Conservation (phyloP, 2,888 invertebrate genomes). For the Silvanus unidentatus region DNA sequence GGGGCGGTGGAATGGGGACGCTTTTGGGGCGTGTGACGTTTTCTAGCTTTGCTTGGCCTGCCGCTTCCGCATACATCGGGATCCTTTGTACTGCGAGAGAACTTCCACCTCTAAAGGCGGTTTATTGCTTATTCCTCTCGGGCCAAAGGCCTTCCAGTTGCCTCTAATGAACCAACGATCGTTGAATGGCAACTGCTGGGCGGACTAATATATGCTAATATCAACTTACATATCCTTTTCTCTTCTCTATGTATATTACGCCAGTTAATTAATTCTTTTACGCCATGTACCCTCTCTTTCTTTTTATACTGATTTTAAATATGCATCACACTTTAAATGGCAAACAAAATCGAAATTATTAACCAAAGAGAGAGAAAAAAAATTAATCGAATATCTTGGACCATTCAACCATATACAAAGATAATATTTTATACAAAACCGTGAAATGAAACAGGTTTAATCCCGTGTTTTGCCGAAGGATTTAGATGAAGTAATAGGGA, state of each 20-base stretch:
- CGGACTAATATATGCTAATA: slow-evolving; percentile 30
- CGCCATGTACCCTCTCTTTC: too few species aligned
- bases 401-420: too few species aligned
- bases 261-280: too few species aligned
- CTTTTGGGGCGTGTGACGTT: slow-evolving; percentile 14
- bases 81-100: slow-evolving; percentile 17
- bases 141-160: slow-evolving; percentile 21
- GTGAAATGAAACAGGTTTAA: slow-evolving; percentile 18
- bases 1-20: slow-evolving; percentile 9
- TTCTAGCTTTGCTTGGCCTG: slow-evolving; percentile 8
- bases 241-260: too few species aligned
- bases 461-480: slow-evolving; percentile 31
- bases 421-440: background rate
- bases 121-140: slow-evolving; percentile 24
- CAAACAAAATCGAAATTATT: background rate
- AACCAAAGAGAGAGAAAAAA: too few species aligned
- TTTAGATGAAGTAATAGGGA: slow-evolving; percentile 23
- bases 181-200: slow-evolving; percentile 21
- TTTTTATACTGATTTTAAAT: too few species aligned
- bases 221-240: slow-evolving; percentile 13
- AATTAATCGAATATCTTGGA: too few species aligned
- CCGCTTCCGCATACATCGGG: background rate
- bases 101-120: slow-evolving; percentile 18
- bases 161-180: slow-evolving; percentile 25
- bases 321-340: background rate